Evolutionary conservation across 2,888 invertebrate species (phyloP).

Genomic region (Furcula furcula): DNA sequence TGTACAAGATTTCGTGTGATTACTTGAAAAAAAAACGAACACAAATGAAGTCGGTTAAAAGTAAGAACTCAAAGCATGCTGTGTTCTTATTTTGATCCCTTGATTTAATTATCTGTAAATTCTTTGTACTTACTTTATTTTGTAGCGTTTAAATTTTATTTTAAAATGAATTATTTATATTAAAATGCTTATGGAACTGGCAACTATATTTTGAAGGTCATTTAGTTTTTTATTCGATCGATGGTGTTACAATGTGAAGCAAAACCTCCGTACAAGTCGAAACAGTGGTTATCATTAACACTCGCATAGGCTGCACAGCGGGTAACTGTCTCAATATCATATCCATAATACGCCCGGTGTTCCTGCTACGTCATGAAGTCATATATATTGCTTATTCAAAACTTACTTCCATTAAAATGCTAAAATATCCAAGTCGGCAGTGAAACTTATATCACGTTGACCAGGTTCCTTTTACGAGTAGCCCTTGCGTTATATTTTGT

Average conservation of each 20-base stretch:
- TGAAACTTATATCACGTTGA: slow-evolving; percentile 10
- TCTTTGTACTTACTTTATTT: no score
- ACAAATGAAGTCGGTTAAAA: no score
- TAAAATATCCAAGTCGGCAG: slow-evolving; percentile 20
- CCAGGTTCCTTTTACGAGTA: not conserved
- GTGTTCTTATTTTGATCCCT: no score
- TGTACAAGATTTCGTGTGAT: no score
- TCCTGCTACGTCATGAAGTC: not conserved
- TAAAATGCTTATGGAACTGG: no score
- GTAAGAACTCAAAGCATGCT: no score
- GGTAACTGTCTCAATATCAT: slow-evolving; percentile 10
- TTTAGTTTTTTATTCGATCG: no score
- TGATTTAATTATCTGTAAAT: no score
- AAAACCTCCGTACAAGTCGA: slow-evolving; percentile 4
- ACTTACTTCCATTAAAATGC: slow-evolving; percentile 28
- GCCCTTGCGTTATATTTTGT: not conserved
- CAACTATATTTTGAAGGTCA: no score
- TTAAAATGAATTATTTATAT: no score
- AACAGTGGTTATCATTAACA: slow-evolving; percentile 5
- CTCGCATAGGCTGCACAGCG: slow-evolving; percentile 3
- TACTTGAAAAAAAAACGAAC: no score
- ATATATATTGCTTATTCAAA: slow-evolving; percentile 28
- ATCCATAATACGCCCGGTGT: slow-evolving; percentile 11
- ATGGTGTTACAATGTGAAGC: slow-evolving; percentile 5
- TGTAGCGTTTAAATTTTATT: no score